A percentile compares a stretch with the other conserved stretches of the same genome.
Conservation (phyloP, 1,140 invertebrate species). For the Gyrodactylus bullatarudis region DNA sequence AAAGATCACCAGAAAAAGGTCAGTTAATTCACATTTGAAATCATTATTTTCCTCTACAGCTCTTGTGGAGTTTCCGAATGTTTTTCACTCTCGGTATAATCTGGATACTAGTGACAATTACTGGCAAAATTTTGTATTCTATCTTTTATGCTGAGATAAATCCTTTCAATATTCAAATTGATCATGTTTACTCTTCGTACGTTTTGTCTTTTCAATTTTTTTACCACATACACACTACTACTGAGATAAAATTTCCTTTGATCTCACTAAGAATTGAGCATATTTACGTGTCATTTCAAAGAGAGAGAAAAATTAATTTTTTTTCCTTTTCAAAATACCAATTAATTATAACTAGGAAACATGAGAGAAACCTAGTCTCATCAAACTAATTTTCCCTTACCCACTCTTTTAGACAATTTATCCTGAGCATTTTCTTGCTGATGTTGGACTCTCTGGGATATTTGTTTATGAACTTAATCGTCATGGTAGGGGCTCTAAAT, state of each 20-base stretch:
- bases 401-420: background rate
- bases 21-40: background rate
- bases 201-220: no score
- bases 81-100: background rate
- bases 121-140: background rate
- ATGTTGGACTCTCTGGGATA: background rate
- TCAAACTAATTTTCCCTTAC: no score
- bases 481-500: background rate
- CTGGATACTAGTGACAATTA: background rate
- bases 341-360: no score
- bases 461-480: background rate
- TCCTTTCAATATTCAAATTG: background rate
- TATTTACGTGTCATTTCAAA: no score
- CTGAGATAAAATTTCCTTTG: no score
- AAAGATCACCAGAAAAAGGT: background rate
- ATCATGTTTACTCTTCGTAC: background rate
- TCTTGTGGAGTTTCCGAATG: background rate
- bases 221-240: no score
- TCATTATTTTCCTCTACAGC: background rate
- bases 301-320: no score
- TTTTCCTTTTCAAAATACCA: no score
- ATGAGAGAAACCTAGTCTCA: no score
- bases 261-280: no score
- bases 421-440: background rate
- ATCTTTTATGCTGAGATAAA: background rate